phyloP scores from a whole-genome alignment of 2,888 invertebrate genomes.

The Pristionchus mayeri region DNA sequence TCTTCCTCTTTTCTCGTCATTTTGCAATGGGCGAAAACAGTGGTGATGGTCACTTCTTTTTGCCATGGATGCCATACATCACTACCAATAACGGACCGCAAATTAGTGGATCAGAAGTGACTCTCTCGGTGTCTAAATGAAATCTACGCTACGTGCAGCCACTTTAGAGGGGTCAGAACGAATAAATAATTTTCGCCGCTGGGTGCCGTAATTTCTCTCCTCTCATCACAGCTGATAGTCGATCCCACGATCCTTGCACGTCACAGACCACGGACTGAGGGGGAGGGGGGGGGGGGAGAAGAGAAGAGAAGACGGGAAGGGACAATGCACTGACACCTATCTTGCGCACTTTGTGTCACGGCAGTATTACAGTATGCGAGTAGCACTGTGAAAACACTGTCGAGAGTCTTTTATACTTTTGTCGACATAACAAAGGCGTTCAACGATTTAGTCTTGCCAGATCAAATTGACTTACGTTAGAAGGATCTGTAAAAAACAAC shows the following conservation, averaged over 20 bases:
- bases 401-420: too few species aligned
- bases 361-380: background rate
- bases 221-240: background rate
- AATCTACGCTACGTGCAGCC: background rate
- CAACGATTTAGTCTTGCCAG: too few species aligned
- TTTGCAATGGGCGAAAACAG: too few species aligned
- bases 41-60: background rate
- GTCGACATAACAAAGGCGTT: too few species aligned
- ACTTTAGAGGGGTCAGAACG: background rate
- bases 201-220: background rate
- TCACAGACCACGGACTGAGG: background rate
- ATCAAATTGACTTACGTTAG: too few species aligned
- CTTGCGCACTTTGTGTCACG: constrained; percentile 65
- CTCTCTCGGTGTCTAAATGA: background rate
- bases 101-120: background rate
- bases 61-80: too few species aligned
- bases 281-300: background rate
- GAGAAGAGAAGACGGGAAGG: background rate
- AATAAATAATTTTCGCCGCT: background rate
- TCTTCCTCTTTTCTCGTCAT: background rate
- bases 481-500: too few species aligned
- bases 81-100: too few species aligned
- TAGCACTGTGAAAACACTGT: too few species aligned
- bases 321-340: constrained; percentile 53
- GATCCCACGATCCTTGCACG: background rate